These are phyloP conservation scores for Lasioglossum leucozonium DNA, from an alignment of 2,888 invertebrate genomes.

Conservation along the genomic window DNA sequence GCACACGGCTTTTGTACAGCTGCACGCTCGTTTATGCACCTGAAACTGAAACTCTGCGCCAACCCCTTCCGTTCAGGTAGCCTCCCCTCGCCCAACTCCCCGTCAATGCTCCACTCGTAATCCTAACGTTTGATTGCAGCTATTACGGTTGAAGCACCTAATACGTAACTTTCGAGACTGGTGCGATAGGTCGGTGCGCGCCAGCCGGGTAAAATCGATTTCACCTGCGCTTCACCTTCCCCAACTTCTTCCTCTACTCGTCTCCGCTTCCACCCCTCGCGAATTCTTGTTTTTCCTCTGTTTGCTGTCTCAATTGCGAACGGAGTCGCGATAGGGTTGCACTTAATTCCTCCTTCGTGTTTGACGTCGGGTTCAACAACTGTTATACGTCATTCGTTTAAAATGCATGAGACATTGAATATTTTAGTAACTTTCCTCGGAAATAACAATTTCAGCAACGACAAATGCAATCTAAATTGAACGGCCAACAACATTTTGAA, in stretches of 20 bases:
- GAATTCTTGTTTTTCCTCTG: slow-evolving; percentile 25
- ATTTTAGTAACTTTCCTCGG: not conserved
- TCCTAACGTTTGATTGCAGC: slow-evolving; percentile 79
- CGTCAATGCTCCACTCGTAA: slow-evolving; percentile 66
- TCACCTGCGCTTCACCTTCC: slow-evolving; percentile 60
- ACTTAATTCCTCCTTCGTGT: slow-evolving; percentile 6
- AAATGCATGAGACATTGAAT: not conserved
- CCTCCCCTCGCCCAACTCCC: not conserved
- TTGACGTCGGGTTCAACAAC: not conserved
- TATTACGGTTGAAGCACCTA: slow-evolving; percentile 76
- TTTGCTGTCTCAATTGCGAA: slow-evolving; percentile 54
- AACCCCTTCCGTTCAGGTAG: slow-evolving; percentile 44
- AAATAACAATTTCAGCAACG: not conserved
- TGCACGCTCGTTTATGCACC: slow-evolving; percentile 63
- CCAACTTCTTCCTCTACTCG: slow-evolving; percentile 25
- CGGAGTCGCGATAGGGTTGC: slow-evolving; percentile 28
- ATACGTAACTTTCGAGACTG: slow-evolving; percentile 76
- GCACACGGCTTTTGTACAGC: slow-evolving; percentile 46
- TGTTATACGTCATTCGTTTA: not conserved
- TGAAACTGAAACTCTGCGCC: slow-evolving; percentile 61
- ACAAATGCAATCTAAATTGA: not conserved
- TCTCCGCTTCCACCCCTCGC: not conserved
- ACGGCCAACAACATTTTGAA: not conserved
- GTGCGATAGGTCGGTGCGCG: slow-evolving; percentile 68
- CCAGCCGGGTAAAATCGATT: slow-evolving; percentile 70